phyloP scores from a whole-genome alignment of 2,797 vertebrate species.

The Brachyrhaphis roseni region DNA sequence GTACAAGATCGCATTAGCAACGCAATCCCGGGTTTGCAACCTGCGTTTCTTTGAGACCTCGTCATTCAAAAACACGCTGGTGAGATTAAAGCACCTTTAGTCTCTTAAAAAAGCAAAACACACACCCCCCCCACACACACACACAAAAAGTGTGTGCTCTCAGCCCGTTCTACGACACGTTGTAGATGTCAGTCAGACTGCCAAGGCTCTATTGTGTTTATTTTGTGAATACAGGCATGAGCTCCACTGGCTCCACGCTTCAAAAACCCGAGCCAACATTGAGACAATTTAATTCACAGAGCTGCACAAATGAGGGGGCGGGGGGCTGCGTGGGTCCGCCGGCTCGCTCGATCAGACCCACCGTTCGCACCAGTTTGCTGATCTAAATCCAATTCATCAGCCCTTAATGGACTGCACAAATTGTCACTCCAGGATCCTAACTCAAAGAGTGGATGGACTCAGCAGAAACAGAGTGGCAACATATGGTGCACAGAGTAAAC shows the following conservation, averaged over 20 bases:
- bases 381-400: constrained; percentile 82
- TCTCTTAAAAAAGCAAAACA: constrained; percentile 27
- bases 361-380: constrained; percentile 59
- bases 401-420: constrained; percentile 78
- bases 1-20: constrained; percentile 21
- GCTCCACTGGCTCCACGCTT: constrained; percentile 25
- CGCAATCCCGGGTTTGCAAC: constrained; percentile 7
- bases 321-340: constrained; percentile 26
- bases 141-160: constrained; percentile 14
- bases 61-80: constrained; percentile 25
- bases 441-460: constrained; percentile 48
- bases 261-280: constrained; percentile 19
- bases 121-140: background rate
- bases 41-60: constrained; percentile 20
- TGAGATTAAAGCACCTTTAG: constrained; percentile 47
- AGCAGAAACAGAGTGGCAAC: constrained; percentile 44
- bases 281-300: constrained; percentile 36
- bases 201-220: constrained; percentile 45
- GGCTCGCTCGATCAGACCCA: constrained; percentile 56
- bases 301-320: constrained; percentile 27
- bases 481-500: constrained; percentile 40
- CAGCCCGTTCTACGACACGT: constrained; percentile 10
- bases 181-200: constrained; percentile 34
- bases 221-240: constrained; percentile 43
- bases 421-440: constrained; percentile 72